Evolutionary conservation across 2,888 invertebrate species (phyloP).

Genomic region (Leptothorax acervorum): DNA sequence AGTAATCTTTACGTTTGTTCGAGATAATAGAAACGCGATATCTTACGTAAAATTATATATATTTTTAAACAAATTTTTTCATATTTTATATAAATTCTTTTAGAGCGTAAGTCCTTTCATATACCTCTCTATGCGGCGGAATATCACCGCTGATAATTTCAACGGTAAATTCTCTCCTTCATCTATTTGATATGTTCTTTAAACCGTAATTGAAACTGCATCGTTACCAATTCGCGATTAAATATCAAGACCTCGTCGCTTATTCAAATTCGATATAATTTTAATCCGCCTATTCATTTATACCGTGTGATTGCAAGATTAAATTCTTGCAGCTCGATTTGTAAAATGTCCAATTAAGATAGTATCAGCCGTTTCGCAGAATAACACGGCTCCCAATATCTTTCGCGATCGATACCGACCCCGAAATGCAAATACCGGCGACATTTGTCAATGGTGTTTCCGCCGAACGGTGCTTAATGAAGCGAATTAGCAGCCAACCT

Average conservation of each 20-base stretch:
- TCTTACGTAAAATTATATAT: neutral
- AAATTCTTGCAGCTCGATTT: slow-evolving; percentile 24
- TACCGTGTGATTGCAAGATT: slow-evolving; percentile 65
- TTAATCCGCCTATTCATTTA: slow-evolving; percentile 37
- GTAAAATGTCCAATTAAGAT: slow-evolving; percentile 47
- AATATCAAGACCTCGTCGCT: slow-evolving; percentile 7
- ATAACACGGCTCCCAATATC: slow-evolving; percentile 38
- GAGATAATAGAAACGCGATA: neutral
- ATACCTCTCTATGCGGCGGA: neutral
- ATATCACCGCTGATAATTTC: neutral
- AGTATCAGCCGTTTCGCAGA: slow-evolving; percentile 2
- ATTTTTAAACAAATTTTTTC: neutral
- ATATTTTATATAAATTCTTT: slow-evolving; percentile 7
- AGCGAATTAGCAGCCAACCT: slow-evolving; percentile 43
- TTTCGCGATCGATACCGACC: slow-evolving; percentile 42
- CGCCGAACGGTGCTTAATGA: slow-evolving; percentile 46
- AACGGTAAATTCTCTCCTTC: neutral
- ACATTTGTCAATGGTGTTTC: slow-evolving; percentile 52
- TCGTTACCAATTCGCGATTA: slow-evolving; percentile 8
- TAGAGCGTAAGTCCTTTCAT: neutral
- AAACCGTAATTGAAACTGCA: neutral
- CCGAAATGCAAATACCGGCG: slow-evolving; percentile 43
- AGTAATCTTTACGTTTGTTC: neutral
- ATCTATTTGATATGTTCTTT: slow-evolving; percentile 8
- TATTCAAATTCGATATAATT: slow-evolving; percentile 14